Base-by-base conservation (phyloP, 1,140 invertebrate genomes). In the Vanessa tameamea region DNA sequence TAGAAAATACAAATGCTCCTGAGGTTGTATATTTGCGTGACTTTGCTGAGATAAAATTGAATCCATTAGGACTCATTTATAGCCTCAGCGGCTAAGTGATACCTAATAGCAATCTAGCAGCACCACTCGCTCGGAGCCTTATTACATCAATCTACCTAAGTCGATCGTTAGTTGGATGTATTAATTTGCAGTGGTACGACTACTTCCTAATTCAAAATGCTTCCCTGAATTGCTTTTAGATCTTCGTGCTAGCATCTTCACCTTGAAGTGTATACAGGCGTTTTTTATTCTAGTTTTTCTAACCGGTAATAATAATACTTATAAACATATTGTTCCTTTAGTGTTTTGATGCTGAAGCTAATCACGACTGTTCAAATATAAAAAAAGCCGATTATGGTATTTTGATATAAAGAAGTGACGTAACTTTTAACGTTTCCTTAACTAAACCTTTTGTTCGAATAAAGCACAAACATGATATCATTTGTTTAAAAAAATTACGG, bases 291-390 rank as follows among this genome's bases (percentile, higher is more conserved):
- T 68, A 73, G 77, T 86, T 89, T 90, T 89, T 89, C 73, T 81
- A 74, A 69, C 64, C 80, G 81, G 80, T 87, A 86, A 89, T 86
- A 82, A 87, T 88, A 82, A 87, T 89, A 86, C 85, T 89, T 85
- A 83, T 69, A 84, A 83, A 79, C 66, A 77, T 76, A 79, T 76
- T 87, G 81, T 87, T 87, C 85, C 83, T 87, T 85, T 81, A 88
- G 86, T 89, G 85, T 82, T 83, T 85, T 84, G 80, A 82, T 79
- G 80, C 65, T 83, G 53, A 74, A 82, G 79, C 79, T 87, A 88
- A 89, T 87, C 87, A 87, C 85, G 87, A 87, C 74, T 78, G 74
- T 83, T 74, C 67, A 81, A 85, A 82, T 85, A 76, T 77, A 79
- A 78, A 77, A 83, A 74, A 78, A 81, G 76, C 75, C 76, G 78